Base-by-base conservation (phyloP, 1,140 invertebrate genomes). In the Metopolophium dirhodum region DNA sequence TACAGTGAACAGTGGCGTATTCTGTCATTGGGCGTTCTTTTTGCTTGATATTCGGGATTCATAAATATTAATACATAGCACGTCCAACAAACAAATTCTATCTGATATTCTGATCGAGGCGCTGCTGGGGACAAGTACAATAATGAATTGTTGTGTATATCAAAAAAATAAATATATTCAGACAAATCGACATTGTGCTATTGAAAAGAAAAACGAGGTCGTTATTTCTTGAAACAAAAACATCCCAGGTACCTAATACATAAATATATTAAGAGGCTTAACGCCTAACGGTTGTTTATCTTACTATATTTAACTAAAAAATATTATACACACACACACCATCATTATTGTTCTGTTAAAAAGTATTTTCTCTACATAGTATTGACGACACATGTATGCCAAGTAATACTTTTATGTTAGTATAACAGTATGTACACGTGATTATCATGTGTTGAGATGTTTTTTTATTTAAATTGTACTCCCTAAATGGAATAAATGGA, bases 191-290 rank as follows among this genome's bases (percentile, higher is more conserved):
- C 14, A 49, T 18, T 20, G 30, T 14, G 45, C 37, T 49, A 51
- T 83, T 83, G 41, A 83, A 91, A 83, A 61, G 37, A n/a, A 83
- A 91, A 47, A 82, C 90, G 45, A 49, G 20, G 26, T 91, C 45
- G 90, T 91, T 83, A 51, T 51, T 83, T 23, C 41, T 91, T 77
- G 41, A 91, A 77, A 91, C 68, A 51, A 83, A 91, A 83, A 82
- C 41, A 37, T n/a, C 88, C 20, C 54, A 1, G 47, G 45, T 49
- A 47, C 9, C 45, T 47, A 9, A 49, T 45, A 41, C 37, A 85
- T 9, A 45, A 23, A 23, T 14, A 85, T 47, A 68, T 68, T 45
- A 18, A 91, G 61, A 30, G 41, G 30, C 20, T 90, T 90, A 57
- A 26, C 49, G 35, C 20, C 61, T 90, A 57, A 37, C 49, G 35